A percentile compares a stretch with the other conserved stretches of the same genome.
These are phyloP conservation scores for Cerceris rybyensis DNA, from an alignment of 2,888 invertebrate genomes.

Conservation along the genomic window DNA sequence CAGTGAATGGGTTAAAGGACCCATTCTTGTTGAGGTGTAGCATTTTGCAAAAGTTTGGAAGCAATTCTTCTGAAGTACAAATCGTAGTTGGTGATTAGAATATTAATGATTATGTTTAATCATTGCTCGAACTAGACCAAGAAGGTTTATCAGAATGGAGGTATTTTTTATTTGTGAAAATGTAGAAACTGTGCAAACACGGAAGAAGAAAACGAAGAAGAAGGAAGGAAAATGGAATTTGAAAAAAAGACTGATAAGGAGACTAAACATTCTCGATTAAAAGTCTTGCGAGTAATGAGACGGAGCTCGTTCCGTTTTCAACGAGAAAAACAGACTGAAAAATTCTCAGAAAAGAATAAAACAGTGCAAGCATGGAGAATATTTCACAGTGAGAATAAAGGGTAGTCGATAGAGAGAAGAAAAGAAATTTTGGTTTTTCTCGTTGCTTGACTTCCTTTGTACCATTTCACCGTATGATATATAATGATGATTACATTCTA, in stretches of 20 bases:
- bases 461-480: too few species aligned
- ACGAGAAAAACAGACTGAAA: constrained; percentile 1
- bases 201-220: not conserved
- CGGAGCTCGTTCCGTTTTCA: not conserved
- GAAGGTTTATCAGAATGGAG: too few species aligned
- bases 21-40: too few species aligned
- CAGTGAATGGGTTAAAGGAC: too few species aligned
- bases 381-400: not conserved
- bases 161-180: not conserved
- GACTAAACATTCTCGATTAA: constrained; percentile 1
- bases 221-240: not conserved
- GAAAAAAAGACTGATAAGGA: not conserved
- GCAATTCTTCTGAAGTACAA: too few species aligned
- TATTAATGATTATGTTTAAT: too few species aligned
- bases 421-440: not conserved
- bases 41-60: too few species aligned
- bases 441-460: too few species aligned
- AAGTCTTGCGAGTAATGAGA: constrained; percentile 4
- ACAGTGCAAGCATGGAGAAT: constrained; percentile 2
- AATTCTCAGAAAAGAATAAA: constrained; percentile 2
- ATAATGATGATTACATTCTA: too few species aligned
- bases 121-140: too few species aligned
- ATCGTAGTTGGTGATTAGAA: too few species aligned
- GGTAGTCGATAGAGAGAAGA: not conserved
- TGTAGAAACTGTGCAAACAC: not conserved